Conservation (phyloP, 2,797 vertebrate species). For the Spheniscus humboldti region DNA sequence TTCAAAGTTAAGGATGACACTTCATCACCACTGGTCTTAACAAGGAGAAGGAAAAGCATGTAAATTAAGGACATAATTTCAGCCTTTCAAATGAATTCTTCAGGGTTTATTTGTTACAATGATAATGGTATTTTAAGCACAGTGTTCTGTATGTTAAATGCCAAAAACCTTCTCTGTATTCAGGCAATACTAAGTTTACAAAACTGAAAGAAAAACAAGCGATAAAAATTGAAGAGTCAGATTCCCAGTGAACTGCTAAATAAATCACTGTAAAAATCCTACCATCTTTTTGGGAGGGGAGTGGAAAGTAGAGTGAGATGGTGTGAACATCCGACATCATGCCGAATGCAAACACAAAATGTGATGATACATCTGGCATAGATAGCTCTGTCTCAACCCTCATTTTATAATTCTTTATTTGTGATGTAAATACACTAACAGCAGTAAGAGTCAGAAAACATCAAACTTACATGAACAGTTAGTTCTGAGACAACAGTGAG, state of each 20-base stretch:
- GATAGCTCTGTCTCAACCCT: background rate
- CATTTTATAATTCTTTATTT: background rate
- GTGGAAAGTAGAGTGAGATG: background rate
- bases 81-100: background rate
- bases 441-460: background rate
- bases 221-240: background rate
- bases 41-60: background rate
- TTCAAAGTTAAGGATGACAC: background rate
- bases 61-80: constrained; percentile 25
- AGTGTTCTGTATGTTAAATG: background rate
- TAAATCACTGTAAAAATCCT: constrained; percentile 1
- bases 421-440: background rate
- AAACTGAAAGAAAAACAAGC: background rate
- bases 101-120: background rate
- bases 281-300: background rate
- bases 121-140: constrained; percentile 19
- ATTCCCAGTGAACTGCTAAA: background rate
- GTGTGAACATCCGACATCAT: background rate
- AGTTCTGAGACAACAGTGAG: background rate
- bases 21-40: constrained; percentile 9
- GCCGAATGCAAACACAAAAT: background rate
- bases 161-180: background rate
- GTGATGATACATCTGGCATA: background rate
- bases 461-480: background rate
- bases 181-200: background rate